These are phyloP conservation scores for Callyntrura guangdongensis DNA, from an alignment of 2,888 invertebrate species.

Conservation along the genomic window DNA sequence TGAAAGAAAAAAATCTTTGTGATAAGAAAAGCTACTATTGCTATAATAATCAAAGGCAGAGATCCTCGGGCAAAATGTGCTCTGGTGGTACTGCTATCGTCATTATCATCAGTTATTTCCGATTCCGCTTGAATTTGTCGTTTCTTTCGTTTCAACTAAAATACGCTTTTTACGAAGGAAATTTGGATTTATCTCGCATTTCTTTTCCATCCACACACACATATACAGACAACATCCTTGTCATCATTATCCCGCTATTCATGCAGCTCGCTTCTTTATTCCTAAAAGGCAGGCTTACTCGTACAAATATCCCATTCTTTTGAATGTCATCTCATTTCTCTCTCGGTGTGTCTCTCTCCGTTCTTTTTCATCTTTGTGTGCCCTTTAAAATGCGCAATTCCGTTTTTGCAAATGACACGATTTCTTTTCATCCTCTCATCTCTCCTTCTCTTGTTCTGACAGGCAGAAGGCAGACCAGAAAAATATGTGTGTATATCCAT, in stretches of 20 bases:
- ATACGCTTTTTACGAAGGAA: not conserved
- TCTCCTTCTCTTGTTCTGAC: not conserved
- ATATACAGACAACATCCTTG: too few species aligned
- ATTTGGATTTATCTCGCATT: not conserved
- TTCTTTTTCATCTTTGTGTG: not conserved
- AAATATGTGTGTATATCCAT: not conserved
- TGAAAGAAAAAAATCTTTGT: too few species aligned
- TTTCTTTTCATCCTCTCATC: slow-evolving; percentile 6
- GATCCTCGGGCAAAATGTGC: not conserved
- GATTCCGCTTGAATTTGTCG: not conserved
- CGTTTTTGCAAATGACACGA: slow-evolving; percentile 29
- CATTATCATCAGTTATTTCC: not conserved
- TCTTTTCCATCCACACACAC: not conserved
- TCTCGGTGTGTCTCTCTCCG: too few species aligned
- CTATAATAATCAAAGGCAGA: not conserved
- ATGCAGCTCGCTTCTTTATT: not conserved
- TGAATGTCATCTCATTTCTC: too few species aligned
- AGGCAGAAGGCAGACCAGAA: not conserved
- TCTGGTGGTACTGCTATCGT: not conserved
- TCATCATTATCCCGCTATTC: slow-evolving; percentile 19
- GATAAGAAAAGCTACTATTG: not conserved
- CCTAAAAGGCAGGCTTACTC: not conserved
- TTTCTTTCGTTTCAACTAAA: not conserved
- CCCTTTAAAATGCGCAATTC: not conserved
- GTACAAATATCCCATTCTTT: too few species aligned